phyloP scores from a whole-genome alignment of 2,113 vertebrate genomes.

The Chinchilla lanigera region DNA sequence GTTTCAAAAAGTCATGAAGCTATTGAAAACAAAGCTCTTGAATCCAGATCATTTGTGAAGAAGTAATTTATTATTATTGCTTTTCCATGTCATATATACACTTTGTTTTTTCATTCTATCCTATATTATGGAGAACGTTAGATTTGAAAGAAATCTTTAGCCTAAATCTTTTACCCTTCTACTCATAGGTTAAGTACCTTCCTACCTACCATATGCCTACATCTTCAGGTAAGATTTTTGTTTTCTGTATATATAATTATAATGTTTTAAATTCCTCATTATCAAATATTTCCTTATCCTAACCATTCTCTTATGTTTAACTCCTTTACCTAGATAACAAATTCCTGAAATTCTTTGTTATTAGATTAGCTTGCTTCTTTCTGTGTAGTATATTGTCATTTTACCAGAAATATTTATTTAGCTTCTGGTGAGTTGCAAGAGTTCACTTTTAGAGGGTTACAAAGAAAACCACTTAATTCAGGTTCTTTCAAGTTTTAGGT shows the following conservation, averaged over 20 bases:
- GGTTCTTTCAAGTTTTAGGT: conserved; percentile 63
- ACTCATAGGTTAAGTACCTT: conserved; percentile 44
- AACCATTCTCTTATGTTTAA: not conserved
- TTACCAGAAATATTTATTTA: conserved; percentile 13
- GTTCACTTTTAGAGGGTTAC: conserved; percentile 26
- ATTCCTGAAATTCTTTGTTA: conserved; percentile 50
- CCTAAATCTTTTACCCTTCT: conserved; percentile 18
- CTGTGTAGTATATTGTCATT: conserved; percentile 9
- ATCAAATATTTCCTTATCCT: conserved; percentile 27
- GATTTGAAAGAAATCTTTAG: conserved; percentile 39
- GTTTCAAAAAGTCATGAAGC: not conserved
- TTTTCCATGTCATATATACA: not conserved
- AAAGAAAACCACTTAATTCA: conserved; percentile 47
- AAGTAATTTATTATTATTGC: conserved; percentile 9
- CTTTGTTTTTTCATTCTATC: conserved; percentile 22
- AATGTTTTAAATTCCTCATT: conserved; percentile 44
- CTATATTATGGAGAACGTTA: conserved; percentile 32
- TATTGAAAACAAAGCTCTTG: not conserved
- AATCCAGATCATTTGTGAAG: not conserved
- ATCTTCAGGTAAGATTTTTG: conserved; percentile 22
- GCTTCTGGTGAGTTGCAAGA: not conserved
- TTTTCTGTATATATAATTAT: conserved; percentile 42
- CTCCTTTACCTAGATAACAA: conserved; percentile 28
- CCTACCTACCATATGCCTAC: not conserved
- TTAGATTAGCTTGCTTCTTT: conserved; percentile 4